Evolutionary conservation across 2,797 vertebrate genomes (phyloP).

Genomic region (Rhinella marina): DNA sequence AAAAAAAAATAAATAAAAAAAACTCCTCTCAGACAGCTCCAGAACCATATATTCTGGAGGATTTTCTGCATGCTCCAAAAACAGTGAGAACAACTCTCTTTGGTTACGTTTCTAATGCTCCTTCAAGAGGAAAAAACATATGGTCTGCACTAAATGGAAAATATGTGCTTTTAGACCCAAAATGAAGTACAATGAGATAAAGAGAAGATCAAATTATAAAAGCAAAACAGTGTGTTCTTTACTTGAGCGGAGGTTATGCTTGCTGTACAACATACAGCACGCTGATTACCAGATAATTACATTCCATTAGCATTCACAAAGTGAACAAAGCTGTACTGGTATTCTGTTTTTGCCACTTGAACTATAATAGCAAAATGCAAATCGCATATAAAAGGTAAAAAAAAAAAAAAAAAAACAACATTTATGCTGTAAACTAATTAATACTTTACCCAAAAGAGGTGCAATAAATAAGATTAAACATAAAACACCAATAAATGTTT

Average conservation of each 20-base stretch:
- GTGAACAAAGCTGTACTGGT: not conserved
- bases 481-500: too few relatives aligned
- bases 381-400: not conserved
- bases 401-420: not conserved
- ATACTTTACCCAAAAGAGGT: not conserved
- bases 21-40: too few relatives aligned
- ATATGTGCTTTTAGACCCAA: not conserved
- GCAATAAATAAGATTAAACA: too few relatives aligned
- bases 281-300: not conserved
- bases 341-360: not conserved
- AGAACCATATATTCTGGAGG: too few relatives aligned
- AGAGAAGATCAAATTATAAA: not conserved
- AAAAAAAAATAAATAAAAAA: too few relatives aligned
- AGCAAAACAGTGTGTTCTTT: not conserved
- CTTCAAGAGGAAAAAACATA: not conserved
- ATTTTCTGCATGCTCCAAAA: too few relatives aligned
- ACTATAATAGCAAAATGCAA: not conserved
- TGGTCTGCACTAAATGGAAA: not conserved
- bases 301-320: not conserved
- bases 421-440: not conserved
- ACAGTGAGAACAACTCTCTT: too few relatives aligned
- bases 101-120: too few relatives aligned
- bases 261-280: not conserved
- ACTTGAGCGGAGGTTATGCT: not conserved
- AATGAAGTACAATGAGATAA: not conserved